These are phyloP conservation scores for Proisotoma minuta DNA, from an alignment of 2,888 invertebrate genomes.

Conservation along the genomic window DNA sequence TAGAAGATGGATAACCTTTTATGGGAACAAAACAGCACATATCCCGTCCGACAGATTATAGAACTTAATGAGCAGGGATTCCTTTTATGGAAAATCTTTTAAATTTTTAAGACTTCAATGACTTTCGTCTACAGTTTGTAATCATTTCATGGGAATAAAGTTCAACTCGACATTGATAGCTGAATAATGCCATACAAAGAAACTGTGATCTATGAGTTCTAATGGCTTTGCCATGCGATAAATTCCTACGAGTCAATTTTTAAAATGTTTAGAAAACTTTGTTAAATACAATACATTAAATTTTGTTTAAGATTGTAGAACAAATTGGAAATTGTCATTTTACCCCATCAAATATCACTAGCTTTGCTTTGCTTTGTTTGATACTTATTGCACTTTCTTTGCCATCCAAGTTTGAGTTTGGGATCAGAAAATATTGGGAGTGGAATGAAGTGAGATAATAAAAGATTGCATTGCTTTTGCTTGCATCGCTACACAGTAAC, in stretches of 20 bases:
- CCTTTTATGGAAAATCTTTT: constrained; percentile 18
- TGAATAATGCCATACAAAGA: too few species aligned
- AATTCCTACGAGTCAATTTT: too few species aligned
- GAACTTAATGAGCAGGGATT: constrained; percentile 21
- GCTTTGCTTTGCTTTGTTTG: too few species aligned
- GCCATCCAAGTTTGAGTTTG: neutral
- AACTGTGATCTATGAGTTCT: too few species aligned
- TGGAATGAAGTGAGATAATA: neutral
- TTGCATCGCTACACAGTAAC: neutral
- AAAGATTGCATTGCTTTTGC: neutral
- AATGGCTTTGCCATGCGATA: too few species aligned
- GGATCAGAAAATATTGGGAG: neutral
- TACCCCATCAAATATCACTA: neutral
- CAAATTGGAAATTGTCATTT: neutral
- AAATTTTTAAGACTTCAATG: constrained; percentile 2
- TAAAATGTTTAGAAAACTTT: too few species aligned
- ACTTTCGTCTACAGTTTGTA: too few species aligned
- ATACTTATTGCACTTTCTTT: too few species aligned
- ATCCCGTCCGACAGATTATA: too few species aligned
- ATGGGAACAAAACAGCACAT: constrained; percentile 10
- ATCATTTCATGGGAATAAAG: too few species aligned
- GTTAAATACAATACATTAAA: neutral
- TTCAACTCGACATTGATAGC: too few species aligned
- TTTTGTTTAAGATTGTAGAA: neutral
- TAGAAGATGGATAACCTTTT: constrained; percentile 18